These are phyloP conservation scores for Tetranychus cinnabarinus DNA, from an alignment of 1,140 invertebrate genomes.

Conservation along the genomic window DNA sequence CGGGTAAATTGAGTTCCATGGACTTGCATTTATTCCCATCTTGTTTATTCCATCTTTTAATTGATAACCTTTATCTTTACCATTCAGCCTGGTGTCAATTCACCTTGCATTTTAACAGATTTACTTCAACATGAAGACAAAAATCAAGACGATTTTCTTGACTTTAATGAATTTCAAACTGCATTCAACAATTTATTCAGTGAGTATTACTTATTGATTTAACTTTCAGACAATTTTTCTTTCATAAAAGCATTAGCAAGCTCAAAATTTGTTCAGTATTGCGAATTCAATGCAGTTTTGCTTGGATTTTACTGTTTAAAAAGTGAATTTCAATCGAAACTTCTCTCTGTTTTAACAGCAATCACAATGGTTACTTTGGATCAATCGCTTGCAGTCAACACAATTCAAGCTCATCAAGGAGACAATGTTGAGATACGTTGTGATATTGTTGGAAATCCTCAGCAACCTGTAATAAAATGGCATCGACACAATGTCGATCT, in stretches of 20 bases:
- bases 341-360: background rate
- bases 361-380: slow-evolving; percentile 11
- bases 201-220: background rate
- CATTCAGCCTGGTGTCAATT: background rate
- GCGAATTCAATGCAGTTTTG: background rate
- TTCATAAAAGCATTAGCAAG: background rate
- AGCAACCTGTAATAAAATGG: slow-evolving; percentile 9
- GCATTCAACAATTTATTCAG: slow-evolving; percentile 10
- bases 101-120: slow-evolving; percentile 9
- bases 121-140: slow-evolving; percentile 10
- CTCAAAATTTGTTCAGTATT: background rate
- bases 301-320: too few relatives aligned
- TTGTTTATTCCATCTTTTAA: background rate
- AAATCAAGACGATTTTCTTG: slow-evolving; percentile 9
- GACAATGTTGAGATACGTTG: slow-evolving; percentile 12
- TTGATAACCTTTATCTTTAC: too few relatives aligned
- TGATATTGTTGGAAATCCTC: slow-evolving; percentile 10
- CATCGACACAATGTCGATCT: slow-evolving; percentile 7
- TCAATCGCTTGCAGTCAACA: slow-evolving; percentile 7
- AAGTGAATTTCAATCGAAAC: too few relatives aligned
- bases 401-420: slow-evolving; percentile 8
- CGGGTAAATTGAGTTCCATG: slow-evolving; percentile 1
- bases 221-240: background rate
- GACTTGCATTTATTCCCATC: background rate
- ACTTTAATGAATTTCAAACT: slow-evolving; percentile 10